These are phyloP conservation scores for Dermochelys coriacea DNA, from an alignment of 2,797 vertebrate genomes.

Conservation along the genomic window DNA sequence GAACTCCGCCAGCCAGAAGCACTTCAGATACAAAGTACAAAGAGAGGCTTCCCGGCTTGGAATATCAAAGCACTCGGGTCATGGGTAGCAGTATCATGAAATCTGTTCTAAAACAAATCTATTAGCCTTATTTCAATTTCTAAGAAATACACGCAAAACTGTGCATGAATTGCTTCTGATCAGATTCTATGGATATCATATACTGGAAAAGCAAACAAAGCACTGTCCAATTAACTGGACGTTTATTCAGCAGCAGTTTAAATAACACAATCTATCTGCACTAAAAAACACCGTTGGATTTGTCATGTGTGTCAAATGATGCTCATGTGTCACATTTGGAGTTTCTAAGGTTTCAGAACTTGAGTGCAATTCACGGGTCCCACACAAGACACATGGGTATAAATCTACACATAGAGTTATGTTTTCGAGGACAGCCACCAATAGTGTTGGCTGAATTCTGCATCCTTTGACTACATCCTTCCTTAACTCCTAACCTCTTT, in stretches of 20 bases:
- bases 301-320: background rate
- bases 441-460: background rate
- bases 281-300: constrained; percentile 9
- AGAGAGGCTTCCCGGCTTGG: constrained; percentile 28
- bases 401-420: background rate
- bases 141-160: constrained; percentile 30
- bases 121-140: constrained; percentile 54
- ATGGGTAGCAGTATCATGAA: constrained; percentile 53
- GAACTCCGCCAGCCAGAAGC: constrained; percentile 50
- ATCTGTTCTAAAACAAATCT: constrained; percentile 74
- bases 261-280: constrained; percentile 32
- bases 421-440: background rate
- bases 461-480: background rate
- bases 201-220: constrained; percentile 5
- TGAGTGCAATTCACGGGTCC: background rate
- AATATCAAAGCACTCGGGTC: constrained; percentile 39
- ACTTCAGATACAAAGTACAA: constrained; percentile 40
- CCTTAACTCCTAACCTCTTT: background rate
- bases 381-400: background rate
- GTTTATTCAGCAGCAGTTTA: background rate
- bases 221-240: constrained; percentile 1
- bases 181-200: constrained; percentile 11
- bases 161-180: background rate
- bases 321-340: background rate
- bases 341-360: background rate